Evolutionary conservation across 2,797 vertebrate species (phyloP), one percentile per base, ranked within the genome.

Genomic region (Passerculus sandwichensis): DNA sequence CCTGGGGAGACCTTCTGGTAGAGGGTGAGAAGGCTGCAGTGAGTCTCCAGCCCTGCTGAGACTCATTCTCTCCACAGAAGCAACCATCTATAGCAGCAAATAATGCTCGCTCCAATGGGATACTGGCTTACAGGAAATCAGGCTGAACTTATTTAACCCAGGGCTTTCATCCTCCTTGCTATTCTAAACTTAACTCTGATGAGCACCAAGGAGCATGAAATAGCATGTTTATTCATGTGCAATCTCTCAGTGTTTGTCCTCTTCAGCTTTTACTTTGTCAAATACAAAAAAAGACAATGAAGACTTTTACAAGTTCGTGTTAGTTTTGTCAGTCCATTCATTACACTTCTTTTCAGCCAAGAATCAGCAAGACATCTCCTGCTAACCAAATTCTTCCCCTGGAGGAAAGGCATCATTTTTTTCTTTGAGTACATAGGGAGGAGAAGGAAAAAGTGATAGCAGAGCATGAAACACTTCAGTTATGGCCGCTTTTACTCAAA

Each of bases 1-100:
- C 96, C 96, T 85, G 57, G 44, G 50, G 50, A 94, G 78, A 94
- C 91, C 93, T 96, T 71, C 60, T 85, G 25, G 1, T 40, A 88
- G 67, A 0, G 27, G 36, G 26, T 60, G 74, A 78, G 76, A 71
- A 84, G 77, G 53, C 16, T 82, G 62, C 40, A 53, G 5, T 7
- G 26, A 34, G 66, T 22, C 78, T 91, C 30, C 69, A 91, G 53
- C n/a, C 54, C 59, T 6, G 1, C 6, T 76, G 38, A 85, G 61
- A 61, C 54, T 85, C 14, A 1, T 48, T 77, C 91, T 69, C 64
- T 81, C 64, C 11, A 0, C 1, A 30, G 56, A 64, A 86, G 67
- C 6, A 82, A 73, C 27, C 71, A 88, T 30, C 83, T 74, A 27
- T 1, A 84, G 64, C 71, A 71, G 57, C 60, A 91, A 85, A 85